Base-by-base conservation (phyloP, 2,113 vertebrate species). In the Desmodus rotundus region DNA sequence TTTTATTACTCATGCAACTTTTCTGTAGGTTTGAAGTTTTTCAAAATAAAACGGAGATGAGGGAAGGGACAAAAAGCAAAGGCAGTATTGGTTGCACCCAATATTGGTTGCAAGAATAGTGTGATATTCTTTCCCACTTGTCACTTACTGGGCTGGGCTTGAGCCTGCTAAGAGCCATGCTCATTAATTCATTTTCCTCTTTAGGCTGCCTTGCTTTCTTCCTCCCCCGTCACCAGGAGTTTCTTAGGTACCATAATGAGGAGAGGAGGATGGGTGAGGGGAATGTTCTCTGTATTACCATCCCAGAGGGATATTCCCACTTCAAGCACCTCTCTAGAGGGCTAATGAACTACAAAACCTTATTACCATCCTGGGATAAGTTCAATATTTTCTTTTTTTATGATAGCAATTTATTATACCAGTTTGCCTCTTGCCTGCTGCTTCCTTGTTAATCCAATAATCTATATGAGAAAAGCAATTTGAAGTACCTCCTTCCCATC, bases 391-490 rank as follows among this genome's bases (percentile, higher is more conserved):
- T 97, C 97, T 96, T 97, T 98, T 98, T 98, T 98, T 97, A 98
- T 98, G 98, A 98, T 98, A 98, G 98, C 96, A 98, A 98, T 99
- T 98, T 98, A 98, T 99, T 98, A 98, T 89, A 98, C 97, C 43
- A 96, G 97, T 98, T 98, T 98, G 97, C 98, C 98, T 98, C 98
- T 98, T 98, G 97, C 98, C 98, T 97, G 89, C 98, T 98, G 98
- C 97, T 98, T 98, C 97, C 98, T 98, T 98, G 98, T 98, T 98
- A 99, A 98, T 98, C 98, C 98, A 98, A 99, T 98, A 99, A 99
- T 98, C 98, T 99, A 98, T 98, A 98, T 98, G 98, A 98, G 98
- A 98, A 98, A 98, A 98, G 98, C 98, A 98, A 98, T 98, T 98
- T 98, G 98, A 98, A 93, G 86, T 98, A 98, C 98, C 98, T 98